These are phyloP conservation scores for Okamejei kenojei DNA, from an alignment of 2,797 vertebrate species.

Conservation along the genomic window DNA sequence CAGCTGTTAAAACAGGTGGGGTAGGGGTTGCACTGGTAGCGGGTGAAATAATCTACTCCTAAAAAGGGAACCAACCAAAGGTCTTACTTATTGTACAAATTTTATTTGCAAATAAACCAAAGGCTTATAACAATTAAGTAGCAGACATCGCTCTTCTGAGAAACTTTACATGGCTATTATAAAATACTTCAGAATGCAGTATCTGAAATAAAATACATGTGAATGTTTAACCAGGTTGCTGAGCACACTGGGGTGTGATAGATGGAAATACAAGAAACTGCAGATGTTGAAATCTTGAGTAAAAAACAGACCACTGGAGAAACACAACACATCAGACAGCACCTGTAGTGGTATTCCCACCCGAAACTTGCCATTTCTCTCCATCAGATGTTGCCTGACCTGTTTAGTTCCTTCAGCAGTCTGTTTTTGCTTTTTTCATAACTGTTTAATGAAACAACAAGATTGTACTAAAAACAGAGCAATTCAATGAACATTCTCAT, in stretches of 20 bases:
- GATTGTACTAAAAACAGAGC: neutral
- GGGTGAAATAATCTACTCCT: neutral
- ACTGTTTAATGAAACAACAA: neutral
- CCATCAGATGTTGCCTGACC: too few relatives aligned
- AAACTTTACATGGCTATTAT: neutral
- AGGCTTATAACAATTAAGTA: neutral
- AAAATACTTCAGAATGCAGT: neutral
- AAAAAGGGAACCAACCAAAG: neutral
- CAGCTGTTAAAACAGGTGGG: conserved; percentile 32
- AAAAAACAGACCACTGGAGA: too few relatives aligned
- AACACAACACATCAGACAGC: too few relatives aligned
- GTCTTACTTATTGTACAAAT: neutral
- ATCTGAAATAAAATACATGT: neutral
- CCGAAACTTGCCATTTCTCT: too few relatives aligned
- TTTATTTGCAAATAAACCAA: conserved; percentile 6
- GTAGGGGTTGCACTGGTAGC: neutral
- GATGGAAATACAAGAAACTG: neutral
- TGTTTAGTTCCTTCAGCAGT: too few relatives aligned
- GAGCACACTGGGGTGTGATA: neutral
- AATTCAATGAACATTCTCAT: neutral
- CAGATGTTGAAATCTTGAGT: too few relatives aligned
- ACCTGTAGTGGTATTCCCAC: too few relatives aligned
- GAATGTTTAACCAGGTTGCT: neutral
- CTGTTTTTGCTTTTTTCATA: neutral
- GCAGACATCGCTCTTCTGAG: neutral